Base-by-base conservation (phyloP, 2,113 vertebrate species). In the Elanus axillaris region DNA sequence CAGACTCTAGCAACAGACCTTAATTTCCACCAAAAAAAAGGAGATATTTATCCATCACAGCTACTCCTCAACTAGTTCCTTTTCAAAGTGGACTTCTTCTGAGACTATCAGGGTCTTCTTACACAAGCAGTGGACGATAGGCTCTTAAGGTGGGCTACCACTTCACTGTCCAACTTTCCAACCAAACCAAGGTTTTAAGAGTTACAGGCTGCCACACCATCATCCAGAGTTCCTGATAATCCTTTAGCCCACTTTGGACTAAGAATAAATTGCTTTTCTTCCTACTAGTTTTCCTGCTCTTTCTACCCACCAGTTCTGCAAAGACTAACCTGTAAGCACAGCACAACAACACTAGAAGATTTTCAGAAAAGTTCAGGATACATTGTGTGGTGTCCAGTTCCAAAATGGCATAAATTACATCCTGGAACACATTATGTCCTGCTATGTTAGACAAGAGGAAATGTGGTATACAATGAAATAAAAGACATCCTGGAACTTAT, bases 401-500 rank as follows among this genome's bases (percentile, higher is more conserved):
- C 97, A 96, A 96, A 97, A 96, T 94, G 83, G 94, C 98, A 97
- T 97, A 96, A 98, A 97, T 97, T 96, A 97, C 91, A 88, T 96
- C 95, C 97, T 98, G 98, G 97, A 98, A 98, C 72, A n/a, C 96
- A 98, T 98, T 97, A 98, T 34, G 78, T 93, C 96, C 95, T 95
- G 97, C 95, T 97, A 97, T 83, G 88, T 92, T 91, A 96, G 97
- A 97, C 97, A 96, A 96, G 97, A 97, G 97, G 98, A 98, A 98
- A 98, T 87, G 95, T 96, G 97, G 97, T 97, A 98, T 97, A 91
- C 79, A 96, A 94, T 95, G 91, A 98, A 98, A 98, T 97, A 97
- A 98, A 98, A 98, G 98, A 97, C 98, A 97, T 98, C 96, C 98
- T 98, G 98, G 98, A 98, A 98, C 95, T 96, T 94, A 98, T 98